Evolutionary conservation across 2,888 invertebrate genomes (phyloP), one percentile per base, ranked within the genome.

Genomic region (Cataglyphis livida): DNA sequence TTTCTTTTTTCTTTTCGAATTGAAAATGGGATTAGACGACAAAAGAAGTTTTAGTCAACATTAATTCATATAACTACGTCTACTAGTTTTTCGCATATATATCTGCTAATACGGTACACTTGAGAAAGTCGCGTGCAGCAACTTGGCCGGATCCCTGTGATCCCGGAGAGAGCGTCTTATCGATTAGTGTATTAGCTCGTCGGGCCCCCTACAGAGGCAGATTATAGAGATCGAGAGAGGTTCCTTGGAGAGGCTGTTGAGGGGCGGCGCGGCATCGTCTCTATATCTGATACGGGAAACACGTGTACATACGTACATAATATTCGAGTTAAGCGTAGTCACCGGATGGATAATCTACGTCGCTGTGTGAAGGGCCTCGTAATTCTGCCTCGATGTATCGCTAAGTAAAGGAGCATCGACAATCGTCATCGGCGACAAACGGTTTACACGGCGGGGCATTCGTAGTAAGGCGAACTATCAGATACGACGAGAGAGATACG

Each of bases 91-190:
- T 51, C n/a, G n/a, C 68, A 18, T 7, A 32, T 28, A 32, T 25
- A 59, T 25, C 41, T 32, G 59, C 59, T 68, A 78, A 59, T 59
- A 59, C 41, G 68, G 32, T 15, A 38, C 28, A n/a, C 74, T 62
- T 32, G 81, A 83, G 76, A 65, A 66, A 74, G 71, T 82, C 76
- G 64, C 59, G n/a, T 35, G 62, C 32, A 78, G 70, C 38, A 82
- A 81, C 74, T 70, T 41, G 79, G 78, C 81, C 78, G 41, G 74
- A 66, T 81, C 76, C 64, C 28, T 73, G 75, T 54, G 76, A 71
- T 81, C 74, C 73, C 61, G 57, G 59, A 38, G 79, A 74, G 84
- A 65, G 71, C 81, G 74, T 86, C 88, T 86, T 86, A 86, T 85
- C 84, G 84, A 86, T 85, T 84, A 68, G 64, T 68, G 44, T 64